Conservation (phyloP, 2,888 invertebrate genomes). For the Cordylochernes scorpioides region DNA sequence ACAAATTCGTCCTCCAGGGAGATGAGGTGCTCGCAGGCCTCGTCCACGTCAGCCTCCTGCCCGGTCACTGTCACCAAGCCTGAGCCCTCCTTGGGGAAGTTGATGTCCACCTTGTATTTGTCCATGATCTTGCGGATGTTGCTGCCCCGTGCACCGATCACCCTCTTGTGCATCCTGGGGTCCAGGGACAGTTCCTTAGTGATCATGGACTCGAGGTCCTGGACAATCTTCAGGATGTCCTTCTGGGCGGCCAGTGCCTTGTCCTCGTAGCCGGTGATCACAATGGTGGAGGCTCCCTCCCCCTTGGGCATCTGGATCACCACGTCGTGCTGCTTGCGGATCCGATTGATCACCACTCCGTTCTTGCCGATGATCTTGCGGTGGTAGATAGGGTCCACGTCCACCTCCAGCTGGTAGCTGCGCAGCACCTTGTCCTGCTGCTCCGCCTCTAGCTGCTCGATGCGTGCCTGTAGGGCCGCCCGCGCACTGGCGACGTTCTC, state of each 20-base stretch:
- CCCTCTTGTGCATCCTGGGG: conserved; percentile 58
- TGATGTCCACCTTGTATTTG: conserved; percentile 65
- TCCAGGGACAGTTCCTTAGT: too few species aligned
- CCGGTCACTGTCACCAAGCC: too few species aligned
- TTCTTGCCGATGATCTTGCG: conserved; percentile 79
- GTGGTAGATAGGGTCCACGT: conserved; percentile 77
- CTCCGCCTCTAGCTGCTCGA: conserved; percentile 54
- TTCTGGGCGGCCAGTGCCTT: conserved; percentile 60
- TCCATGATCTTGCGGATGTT: conserved; percentile 72
- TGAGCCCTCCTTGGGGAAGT: too few species aligned
- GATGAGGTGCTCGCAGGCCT: too few species aligned
- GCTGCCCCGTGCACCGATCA: conserved; percentile 69
- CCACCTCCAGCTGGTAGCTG: conserved; percentile 55
- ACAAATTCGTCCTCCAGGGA: too few species aligned
- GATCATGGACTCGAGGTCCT: too few species aligned
- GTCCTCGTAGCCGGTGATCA: conserved; percentile 72
- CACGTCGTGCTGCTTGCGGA: conserved; percentile 65
- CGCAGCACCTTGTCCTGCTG: conserved; percentile 44
- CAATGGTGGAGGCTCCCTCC: conserved; percentile 36
- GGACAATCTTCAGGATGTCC: conserved; percentile 72
- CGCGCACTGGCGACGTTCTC: conserved; percentile 57
- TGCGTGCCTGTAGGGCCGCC: conserved; percentile 49
- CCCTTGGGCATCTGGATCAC: conserved; percentile 75
- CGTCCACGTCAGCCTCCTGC: too few species aligned
- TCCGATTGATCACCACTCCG: conserved; percentile 70